Evolutionary conservation across 2,113 vertebrate species (phyloP), one percentile per base, ranked within the genome.

Genomic region (Rana temporaria): DNA sequence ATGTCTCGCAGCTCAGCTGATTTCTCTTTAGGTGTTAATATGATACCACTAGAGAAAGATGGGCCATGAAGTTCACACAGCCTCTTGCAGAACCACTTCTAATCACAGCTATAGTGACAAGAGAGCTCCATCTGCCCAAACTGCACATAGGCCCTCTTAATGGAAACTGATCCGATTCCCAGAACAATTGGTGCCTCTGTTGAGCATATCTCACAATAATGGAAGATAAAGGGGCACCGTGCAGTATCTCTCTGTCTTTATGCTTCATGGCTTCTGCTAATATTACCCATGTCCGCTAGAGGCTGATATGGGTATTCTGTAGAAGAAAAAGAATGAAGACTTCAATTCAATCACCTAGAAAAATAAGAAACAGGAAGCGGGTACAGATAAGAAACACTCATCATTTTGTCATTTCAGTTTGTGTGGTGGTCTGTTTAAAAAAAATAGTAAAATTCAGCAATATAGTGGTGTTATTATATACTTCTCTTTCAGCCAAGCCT

Each of bases 111-210:
- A 42, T 42, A 42, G 78, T 52, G 78, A 70, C 52, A 80, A 80
- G 55, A 80, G 34, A 2, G 18, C 65, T 26, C 16, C 53, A 2
- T 22, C 66, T 62, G 78, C 78, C 78, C 78, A 80, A 38, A 62
- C 56, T 24, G n/a, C 65, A 79, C 64, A 68, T 52, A 62, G 20
- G 30, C 32, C 59, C 4, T 57, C 59, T 26, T 42, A 60, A 34
- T 56, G 60, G 78, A 62, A 80, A 80, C 32, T 24, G 32, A 62
- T 60, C 67, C 5, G 55, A 53, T 6, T n/a, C 16, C 15, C 16
- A 26, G 59, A 80, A 80, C 78, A 80, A 80, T 68, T 22, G 55
- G 56, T 30, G 66, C 17, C 56, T 80, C 66, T 80, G 9, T 60
- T 9, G 2, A 59, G 30, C 19, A 11, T 69, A 70, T 62, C 78